Conservation (phyloP, 2,888 invertebrate species). For the Tiliacea citrago region DNA sequence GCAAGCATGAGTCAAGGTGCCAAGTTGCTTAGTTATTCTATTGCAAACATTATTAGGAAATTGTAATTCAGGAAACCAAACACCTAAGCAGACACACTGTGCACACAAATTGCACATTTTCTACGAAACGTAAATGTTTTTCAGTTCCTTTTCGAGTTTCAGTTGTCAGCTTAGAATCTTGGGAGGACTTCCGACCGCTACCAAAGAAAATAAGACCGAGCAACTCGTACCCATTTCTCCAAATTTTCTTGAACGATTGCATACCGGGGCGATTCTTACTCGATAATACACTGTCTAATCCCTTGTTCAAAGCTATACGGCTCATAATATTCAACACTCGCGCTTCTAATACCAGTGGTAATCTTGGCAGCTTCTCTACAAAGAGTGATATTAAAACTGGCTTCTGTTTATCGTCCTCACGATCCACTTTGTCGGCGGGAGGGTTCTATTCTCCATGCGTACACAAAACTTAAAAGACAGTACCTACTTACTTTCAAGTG, state of each 20-base stretch:
- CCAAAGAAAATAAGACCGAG: not conserved
- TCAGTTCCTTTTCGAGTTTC: constrained; percentile 1
- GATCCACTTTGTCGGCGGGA: constrained; percentile 57
- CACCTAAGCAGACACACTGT: constrained; percentile 10
- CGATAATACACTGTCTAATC: constrained; percentile 8
- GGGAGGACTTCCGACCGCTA: not conserved
- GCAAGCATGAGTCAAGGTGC: constrained; percentile 53
- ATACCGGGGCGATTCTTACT: not conserved
- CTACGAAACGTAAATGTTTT: constrained; percentile 21
- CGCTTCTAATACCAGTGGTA: constrained; percentile 14
- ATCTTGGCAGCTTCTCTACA: constrained; percentile 14
- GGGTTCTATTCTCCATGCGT: constrained; percentile 39
- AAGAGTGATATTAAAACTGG: constrained; percentile 46
- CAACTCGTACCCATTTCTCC: not conserved
- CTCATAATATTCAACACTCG: constrained; percentile 20
- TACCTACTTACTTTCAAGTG: constrained; percentile 62
- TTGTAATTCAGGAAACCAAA: constrained; percentile 46
- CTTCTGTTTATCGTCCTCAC: constrained; percentile 58
- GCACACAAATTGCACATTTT: constrained; percentile 21
- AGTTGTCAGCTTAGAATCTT: constrained; percentile 17
- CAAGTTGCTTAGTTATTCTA: constrained; percentile 41
- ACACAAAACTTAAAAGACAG: constrained; percentile 57
- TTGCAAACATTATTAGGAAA: constrained; percentile 40
- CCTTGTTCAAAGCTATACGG: constrained; percentile 6
- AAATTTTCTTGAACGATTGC: not conserved